Percentiles rank a stretch among this genome's conserved stretches.
Evolutionary conservation across 2,797 vertebrate species (phyloP).

Genomic region (Coluber constrictor): DNA sequence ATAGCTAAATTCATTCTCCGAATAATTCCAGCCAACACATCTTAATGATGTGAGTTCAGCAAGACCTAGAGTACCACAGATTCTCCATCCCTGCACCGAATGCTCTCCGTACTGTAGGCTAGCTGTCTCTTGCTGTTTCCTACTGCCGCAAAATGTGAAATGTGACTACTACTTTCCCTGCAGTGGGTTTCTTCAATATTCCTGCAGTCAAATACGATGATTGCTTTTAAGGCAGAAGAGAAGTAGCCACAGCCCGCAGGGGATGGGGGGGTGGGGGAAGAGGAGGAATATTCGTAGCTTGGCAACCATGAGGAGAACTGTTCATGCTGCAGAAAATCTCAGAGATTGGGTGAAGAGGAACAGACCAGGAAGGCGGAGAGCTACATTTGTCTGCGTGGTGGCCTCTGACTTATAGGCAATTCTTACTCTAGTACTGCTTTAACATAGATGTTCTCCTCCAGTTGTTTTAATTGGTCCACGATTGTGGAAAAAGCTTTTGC

Average conservation of each 20-base stretch:
- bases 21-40: neutral
- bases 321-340: conserved; percentile 1
- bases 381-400: neutral
- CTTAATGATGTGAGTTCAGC: neutral
- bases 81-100: neutral
- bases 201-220: neutral
- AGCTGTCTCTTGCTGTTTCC: neutral
- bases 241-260: neutral
- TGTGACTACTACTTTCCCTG: neutral
- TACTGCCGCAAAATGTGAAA: neutral
- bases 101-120: neutral
- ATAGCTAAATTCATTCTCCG: neutral
- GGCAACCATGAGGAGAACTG: conserved; percentile 5
- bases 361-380: neutral
- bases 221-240: neutral
- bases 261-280: neutral
- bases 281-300: conserved; percentile 5
- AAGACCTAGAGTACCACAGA: neutral
- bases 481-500: neutral
- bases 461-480: neutral
- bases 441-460: neutral
- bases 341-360: neutral
- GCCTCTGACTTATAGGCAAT: neutral
- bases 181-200: neutral
- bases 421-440: neutral